phyloP scores from a whole-genome alignment of 2,113 vertebrate species.

The Panthera uncia region DNA sequence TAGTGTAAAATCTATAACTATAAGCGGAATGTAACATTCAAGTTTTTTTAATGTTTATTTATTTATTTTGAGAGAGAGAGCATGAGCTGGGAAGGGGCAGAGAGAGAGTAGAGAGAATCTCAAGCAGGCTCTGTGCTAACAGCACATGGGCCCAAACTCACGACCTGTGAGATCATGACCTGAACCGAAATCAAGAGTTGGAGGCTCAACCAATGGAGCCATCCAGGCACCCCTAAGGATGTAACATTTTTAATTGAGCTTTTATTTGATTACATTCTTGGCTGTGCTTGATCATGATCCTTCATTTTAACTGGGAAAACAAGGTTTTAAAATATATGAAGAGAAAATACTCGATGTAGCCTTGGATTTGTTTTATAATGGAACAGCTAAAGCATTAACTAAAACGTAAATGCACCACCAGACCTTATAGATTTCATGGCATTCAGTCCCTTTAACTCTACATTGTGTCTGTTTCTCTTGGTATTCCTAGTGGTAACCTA shows the following conservation, averaged over 20 bases:
- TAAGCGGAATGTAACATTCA: background rate
- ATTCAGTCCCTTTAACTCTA: background rate
- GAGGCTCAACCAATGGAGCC: too few species aligned
- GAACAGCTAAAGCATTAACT: background rate
- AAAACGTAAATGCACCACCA: background rate
- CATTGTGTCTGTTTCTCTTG: background rate
- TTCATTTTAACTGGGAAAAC: background rate
- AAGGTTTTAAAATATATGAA: constrained; percentile 1
- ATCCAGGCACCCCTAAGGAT: too few species aligned
- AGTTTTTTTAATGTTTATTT: too few species aligned
- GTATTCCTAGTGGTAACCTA: background rate
- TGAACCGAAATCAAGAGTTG: too few species aligned
- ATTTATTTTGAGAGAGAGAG: too few species aligned
- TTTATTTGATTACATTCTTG: background rate
- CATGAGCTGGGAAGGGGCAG: too few species aligned
- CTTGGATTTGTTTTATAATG: background rate
- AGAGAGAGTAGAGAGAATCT: too few species aligned
- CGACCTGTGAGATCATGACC: too few species aligned
- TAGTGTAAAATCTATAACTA: background rate
- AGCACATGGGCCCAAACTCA: too few species aligned
- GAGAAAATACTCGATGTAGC: background rate
- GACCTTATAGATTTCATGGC: background rate
- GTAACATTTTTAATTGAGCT: background rate
- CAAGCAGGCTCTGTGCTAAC: too few species aligned
- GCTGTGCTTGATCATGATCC: background rate